Percentiles rank a stretch among this genome's conserved stretches.
Evolutionary conservation across 2,113 vertebrate genomes (phyloP).

Genomic region (Spheniscus mendiculus): DNA sequence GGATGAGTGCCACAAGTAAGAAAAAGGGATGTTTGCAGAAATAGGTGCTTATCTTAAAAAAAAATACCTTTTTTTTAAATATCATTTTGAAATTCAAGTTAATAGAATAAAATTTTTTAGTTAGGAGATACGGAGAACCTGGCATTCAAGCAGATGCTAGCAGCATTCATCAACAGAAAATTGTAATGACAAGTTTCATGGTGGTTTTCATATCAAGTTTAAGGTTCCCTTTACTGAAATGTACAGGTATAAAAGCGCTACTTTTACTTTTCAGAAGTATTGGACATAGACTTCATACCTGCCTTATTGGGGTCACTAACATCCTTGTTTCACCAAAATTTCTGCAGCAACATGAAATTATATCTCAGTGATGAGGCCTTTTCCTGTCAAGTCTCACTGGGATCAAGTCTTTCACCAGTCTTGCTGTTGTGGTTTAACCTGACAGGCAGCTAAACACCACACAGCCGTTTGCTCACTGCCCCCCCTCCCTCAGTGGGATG

Average conservation of each 20-base stretch:
- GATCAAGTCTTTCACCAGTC: not conserved
- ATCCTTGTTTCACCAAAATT: not conserved
- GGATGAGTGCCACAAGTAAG: not conserved
- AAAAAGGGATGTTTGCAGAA: not conserved
- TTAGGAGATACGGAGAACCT: slow-evolving; percentile 45
- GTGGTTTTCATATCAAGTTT: slow-evolving; percentile 19
- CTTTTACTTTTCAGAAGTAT: not conserved
- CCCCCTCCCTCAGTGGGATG: too few species aligned
- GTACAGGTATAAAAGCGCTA: not conserved
- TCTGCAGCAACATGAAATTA: not conserved
- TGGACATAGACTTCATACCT: not conserved
- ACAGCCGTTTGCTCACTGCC: too few species aligned
- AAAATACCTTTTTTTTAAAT: not conserved
- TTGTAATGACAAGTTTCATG: not conserved
- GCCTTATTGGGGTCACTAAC: not conserved
- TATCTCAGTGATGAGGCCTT: not conserved
- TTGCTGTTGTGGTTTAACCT: too few species aligned
- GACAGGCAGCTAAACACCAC: too few species aligned
- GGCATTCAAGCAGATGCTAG: slow-evolving; percentile 53
- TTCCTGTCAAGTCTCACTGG: not conserved
- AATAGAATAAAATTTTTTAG: slow-evolving; percentile 13
- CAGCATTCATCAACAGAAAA: not conserved
- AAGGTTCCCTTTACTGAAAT: not conserved
- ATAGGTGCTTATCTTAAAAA: not conserved
- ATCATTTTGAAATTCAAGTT: slow-evolving; percentile 43